Base-by-base conservation (phyloP, 2,797 vertebrate genomes). In the Staurois parvus region DNA sequence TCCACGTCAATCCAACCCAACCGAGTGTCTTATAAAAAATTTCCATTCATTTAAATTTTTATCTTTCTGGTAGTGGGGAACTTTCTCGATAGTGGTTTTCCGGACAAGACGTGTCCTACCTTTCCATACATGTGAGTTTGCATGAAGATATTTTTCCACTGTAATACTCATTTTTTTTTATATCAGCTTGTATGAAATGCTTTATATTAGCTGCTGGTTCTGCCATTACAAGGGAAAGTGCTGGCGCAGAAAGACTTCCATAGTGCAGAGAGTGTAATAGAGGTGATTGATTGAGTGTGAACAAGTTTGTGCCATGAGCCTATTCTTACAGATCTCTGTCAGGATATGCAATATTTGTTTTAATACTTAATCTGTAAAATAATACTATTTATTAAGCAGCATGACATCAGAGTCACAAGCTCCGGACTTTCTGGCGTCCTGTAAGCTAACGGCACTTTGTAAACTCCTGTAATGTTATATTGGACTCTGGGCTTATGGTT, bases 361-460 rank as follows among this genome's bases (percentile, higher is more conserved):
- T 80, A 80, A 79, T 79, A 85, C 84, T 74, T 85, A 85, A 85
- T 85, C 76, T 79, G 84, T 85, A 85, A 79, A 85, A 85, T 79
- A 79, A 85, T 79, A 79, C 59, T 67, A 74, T 85, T 85, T 79
- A 85, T 83, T 81, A 79, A 85, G 40, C 76, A 75, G 64, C 76
- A 85, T 89, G 84, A 74, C 72, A 64, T 84, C 84, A 17, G 28
- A 88, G 86, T 70, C 84, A 76, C 69, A 67, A 83, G 81, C 83
- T 89, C 82, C 62, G 88, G 88, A 90, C 89, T 90, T 72, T 76
- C 74, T 66, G 85, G 89, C 68, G 79, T 90, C 89, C 88, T 84
- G 28, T 86, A 90, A 87, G 89, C 89, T 88, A 87, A 88, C 67
- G 88, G 87, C 86, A 45, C 89, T 88, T 88, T 89, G 90, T 87